Evolutionary conservation across 1,140 invertebrate genomes (phyloP).

Genomic region (Periplaneta americana): DNA sequence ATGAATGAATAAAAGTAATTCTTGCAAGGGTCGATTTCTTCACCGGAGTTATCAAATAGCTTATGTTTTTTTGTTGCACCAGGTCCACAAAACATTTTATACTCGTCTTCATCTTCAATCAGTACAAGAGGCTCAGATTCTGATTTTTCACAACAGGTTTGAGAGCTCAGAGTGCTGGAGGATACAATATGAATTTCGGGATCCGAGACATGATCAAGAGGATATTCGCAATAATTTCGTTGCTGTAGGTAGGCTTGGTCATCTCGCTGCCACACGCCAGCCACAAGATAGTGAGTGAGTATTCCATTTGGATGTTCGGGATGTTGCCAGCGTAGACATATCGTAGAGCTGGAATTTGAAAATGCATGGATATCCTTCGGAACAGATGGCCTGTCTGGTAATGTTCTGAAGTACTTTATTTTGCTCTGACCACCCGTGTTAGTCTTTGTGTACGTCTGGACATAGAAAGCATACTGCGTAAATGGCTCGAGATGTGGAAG

Average conservation of each 20-base stretch:
- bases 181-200: background rate
- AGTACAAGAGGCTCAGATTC: conserved; percentile 10
- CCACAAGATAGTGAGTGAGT: conserved; percentile 56
- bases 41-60: background rate
- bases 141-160: background rate
- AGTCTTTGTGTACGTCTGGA: conserved; percentile 49
- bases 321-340: conserved; percentile 53
- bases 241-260: conserved; percentile 37
- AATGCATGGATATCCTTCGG: conserved; percentile 43
- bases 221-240: conserved; percentile 50
- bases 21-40: background rate
- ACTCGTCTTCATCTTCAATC: conserved; percentile 24
- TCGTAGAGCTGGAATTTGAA: conserved; percentile 36
- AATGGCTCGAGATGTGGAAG: conserved; percentile 46
- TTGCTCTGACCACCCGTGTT: conserved; percentile 39
- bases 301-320: conserved; percentile 56
- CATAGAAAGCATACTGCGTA: conserved; percentile 60
- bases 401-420: conserved; percentile 55
- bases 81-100: conserved; percentile 14
- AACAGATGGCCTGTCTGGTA: conserved; percentile 48
- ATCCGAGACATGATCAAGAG: conserved; percentile 11
- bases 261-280: conserved; percentile 36
- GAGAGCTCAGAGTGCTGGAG: background rate
- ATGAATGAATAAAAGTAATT: background rate
- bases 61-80: background rate